Percentiles rank a stretch among this genome's conserved stretches.
Evolutionary conservation across 2,113 vertebrate genomes (phyloP).

Genomic region (Paedocypris sp.): DNA sequence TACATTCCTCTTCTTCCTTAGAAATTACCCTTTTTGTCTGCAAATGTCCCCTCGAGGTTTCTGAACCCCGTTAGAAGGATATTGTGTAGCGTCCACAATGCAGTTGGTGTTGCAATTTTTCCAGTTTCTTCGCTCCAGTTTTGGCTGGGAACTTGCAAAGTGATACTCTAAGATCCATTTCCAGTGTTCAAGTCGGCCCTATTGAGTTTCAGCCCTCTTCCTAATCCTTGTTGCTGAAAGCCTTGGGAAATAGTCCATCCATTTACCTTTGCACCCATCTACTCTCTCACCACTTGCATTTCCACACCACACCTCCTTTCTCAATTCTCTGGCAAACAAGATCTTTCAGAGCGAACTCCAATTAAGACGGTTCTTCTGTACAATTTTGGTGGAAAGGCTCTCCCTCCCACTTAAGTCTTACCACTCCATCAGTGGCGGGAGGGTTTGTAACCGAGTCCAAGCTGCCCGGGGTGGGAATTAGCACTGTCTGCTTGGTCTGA

Average conservation of each 20-base stretch:
- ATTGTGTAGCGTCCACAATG: conserved; percentile 44
- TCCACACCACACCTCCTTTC: conserved; percentile 11
- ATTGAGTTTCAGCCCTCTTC: conserved; percentile 53
- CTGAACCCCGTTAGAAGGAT: conserved; percentile 56
- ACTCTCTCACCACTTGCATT: background rate
- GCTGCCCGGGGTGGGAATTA: conserved; percentile 56
- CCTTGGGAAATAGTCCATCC: conserved; percentile 58
- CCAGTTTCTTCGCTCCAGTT: conserved; percentile 47
- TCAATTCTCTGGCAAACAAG: conserved; percentile 59
- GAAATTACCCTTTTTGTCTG: conserved; percentile 52
- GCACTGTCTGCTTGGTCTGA: conserved; percentile 58
- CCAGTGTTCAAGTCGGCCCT: conserved; percentile 49
- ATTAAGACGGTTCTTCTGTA: conserved; percentile 61
- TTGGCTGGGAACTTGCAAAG: conserved; percentile 49
- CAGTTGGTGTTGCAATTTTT: conserved; percentile 49
- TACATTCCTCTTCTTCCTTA: conserved; percentile 52
- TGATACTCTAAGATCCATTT: conserved; percentile 53
- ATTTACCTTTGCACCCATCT: conserved; percentile 15
- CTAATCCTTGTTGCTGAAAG: conserved; percentile 65
- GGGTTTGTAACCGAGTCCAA: conserved; percentile 48
- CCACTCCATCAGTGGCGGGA: conserved; percentile 33
- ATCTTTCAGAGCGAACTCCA: conserved; percentile 60
- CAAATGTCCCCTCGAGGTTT: conserved; percentile 44
- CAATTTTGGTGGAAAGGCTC: conserved; percentile 49
- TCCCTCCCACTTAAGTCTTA: conserved; percentile 14